These are phyloP conservation scores for Arctia plantaginis DNA, from an alignment of 2,888 invertebrate species.

Conservation along the genomic window DNA sequence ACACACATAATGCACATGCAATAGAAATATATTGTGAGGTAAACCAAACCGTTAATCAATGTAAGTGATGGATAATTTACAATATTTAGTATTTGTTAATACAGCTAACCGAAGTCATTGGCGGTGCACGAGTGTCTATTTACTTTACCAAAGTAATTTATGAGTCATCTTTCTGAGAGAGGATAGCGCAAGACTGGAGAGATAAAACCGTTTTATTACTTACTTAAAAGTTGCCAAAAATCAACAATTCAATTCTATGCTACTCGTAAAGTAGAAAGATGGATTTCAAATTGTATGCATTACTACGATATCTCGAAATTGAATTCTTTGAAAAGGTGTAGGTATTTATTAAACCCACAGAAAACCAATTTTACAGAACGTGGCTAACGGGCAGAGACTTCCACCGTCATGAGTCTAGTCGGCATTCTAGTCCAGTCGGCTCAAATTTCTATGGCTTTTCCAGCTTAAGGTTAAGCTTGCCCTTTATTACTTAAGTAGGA, in stretches of 20 bases:
- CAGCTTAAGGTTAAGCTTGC: too few relatives aligned
- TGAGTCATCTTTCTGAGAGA: constrained; percentile 14
- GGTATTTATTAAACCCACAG: not conserved
- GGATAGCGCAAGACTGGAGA: constrained; percentile 34
- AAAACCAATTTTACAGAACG: too few relatives aligned
- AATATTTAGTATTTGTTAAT: constrained; percentile 3
- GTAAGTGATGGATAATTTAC: not conserved
- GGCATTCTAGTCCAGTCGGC: too few relatives aligned
- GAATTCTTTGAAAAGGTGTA: not conserved
- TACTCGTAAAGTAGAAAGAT: constrained; percentile 75
- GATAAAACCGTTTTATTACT: constrained; percentile 74
- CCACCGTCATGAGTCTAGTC: too few relatives aligned
- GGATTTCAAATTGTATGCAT: constrained; percentile 63
- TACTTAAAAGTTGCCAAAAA: constrained; percentile 77
- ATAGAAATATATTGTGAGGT: not conserved
- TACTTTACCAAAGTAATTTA: constrained; percentile 8
- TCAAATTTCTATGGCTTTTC: too few relatives aligned
- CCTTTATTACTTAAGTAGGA: too few relatives aligned
- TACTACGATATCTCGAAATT: constrained; percentile 36
- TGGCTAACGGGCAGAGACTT: too few relatives aligned
- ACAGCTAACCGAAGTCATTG: not conserved
- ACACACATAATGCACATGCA: not conserved
- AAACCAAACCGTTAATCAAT: not conserved
- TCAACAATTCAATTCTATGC: constrained; percentile 77
- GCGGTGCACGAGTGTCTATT: not conserved